Evolutionary conservation across 2,113 vertebrate species (phyloP).

Genomic region (Dipodomys spectabilis): DNA sequence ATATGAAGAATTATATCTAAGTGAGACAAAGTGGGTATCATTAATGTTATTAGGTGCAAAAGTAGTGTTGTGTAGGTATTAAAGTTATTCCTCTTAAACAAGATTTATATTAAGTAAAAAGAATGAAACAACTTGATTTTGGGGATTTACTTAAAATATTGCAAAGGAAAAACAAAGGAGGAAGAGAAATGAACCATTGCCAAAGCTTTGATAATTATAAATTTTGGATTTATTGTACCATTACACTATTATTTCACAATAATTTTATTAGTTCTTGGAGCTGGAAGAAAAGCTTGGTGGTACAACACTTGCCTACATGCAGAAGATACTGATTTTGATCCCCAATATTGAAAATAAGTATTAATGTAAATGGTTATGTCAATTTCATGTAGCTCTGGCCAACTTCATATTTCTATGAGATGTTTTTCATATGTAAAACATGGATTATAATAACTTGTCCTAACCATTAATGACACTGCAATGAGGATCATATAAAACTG

Average conservation of each 20-base stretch:
- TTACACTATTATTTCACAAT: too few relatives aligned
- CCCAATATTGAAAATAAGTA: neutral
- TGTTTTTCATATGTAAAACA: slow-evolving; percentile 18
- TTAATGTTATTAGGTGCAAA: neutral
- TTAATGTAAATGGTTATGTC: neutral
- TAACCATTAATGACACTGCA: slow-evolving; percentile 9
- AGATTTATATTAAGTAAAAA: neutral
- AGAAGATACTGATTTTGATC: neutral
- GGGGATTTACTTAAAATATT: slow-evolving; percentile 4
- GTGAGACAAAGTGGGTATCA: neutral
- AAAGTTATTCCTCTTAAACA: neutral
- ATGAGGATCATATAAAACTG: slow-evolving; percentile 24
- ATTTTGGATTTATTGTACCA: neutral
- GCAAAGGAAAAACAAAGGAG: neutral
- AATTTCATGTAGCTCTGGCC: neutral
- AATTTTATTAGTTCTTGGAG: too few relatives aligned
- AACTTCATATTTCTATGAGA: slow-evolving; percentile 7
- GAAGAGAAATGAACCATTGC: neutral
- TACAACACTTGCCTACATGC: neutral
- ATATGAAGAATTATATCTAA: slow-evolving; percentile 15
- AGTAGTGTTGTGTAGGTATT: neutral
- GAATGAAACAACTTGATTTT: neutral
- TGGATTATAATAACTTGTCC: slow-evolving; percentile 21
- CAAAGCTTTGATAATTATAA: slow-evolving; percentile 24
- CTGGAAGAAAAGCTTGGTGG: neutral